Percentiles rank a stretch among this genome's conserved stretches.
phyloP scores from a whole-genome alignment of 2,888 invertebrate genomes.

The Drosophila neonasuta region DNA sequence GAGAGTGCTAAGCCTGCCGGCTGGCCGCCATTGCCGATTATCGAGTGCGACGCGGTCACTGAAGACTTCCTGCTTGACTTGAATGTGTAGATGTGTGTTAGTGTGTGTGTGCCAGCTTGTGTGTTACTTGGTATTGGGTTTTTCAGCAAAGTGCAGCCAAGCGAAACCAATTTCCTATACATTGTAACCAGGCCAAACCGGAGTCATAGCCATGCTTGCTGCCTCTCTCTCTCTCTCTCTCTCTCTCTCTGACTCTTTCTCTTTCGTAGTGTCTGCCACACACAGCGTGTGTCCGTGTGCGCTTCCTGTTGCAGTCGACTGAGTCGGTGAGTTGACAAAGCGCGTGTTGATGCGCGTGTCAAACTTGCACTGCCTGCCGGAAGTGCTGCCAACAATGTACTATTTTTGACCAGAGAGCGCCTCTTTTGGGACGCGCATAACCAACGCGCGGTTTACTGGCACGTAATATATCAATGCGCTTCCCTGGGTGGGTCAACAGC shows the following conservation, averaged over 20 bases:
- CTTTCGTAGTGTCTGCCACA: slow-evolving; percentile 10
- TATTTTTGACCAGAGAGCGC: slow-evolving; percentile 15
- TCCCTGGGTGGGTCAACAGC: slow-evolving; percentile 27
- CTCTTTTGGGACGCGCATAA: slow-evolving; percentile 12
- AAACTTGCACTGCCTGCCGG: slow-evolving; percentile 75
- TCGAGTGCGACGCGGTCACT: slow-evolving; percentile 77
- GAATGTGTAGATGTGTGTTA: slow-evolving; percentile 35
- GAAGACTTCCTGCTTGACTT: slow-evolving; percentile 72
- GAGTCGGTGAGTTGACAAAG: slow-evolving; percentile 65
- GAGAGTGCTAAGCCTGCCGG: slow-evolving; percentile 38
- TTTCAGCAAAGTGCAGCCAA: slow-evolving; percentile 71
- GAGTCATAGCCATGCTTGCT: slow-evolving; percentile 11
- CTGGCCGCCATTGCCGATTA: slow-evolving; percentile 64
- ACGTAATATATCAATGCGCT: slow-evolving; percentile 75
- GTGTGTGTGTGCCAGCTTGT: slow-evolving; percentile 16
- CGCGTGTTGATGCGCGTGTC: slow-evolving; percentile 78
- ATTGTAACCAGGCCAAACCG: slow-evolving; percentile 49
- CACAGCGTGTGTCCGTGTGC: slow-evolving; percentile 19
- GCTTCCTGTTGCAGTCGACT: slow-evolving; percentile 67
- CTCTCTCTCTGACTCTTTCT: not conserved
- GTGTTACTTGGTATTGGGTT: slow-evolving; percentile 56
- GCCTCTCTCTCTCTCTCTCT: not conserved
- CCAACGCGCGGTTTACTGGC: slow-evolving; percentile 53
- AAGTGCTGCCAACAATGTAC: slow-evolving; percentile 61
- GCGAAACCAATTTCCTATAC: slow-evolving; percentile 77